Percentiles rank a stretch among this genome's conserved stretches.
Conservation (phyloP, 2,888 invertebrate species). For the Leptinotarsa juncta region DNA sequence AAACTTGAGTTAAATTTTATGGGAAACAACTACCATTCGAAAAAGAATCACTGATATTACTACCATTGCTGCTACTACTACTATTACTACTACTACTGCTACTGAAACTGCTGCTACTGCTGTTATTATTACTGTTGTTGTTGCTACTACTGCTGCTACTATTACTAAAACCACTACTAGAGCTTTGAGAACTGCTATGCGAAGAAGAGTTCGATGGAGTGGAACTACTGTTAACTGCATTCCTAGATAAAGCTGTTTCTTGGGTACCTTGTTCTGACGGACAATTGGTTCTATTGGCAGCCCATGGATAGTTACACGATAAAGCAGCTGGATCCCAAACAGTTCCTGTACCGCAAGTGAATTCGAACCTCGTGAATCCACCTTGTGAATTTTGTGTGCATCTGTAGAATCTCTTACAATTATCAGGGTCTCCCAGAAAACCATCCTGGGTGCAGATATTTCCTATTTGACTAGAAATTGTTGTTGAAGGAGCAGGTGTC, state of each 20-base stretch:
- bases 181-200: conserved; percentile 40
- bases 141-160: conserved; percentile 26
- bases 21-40: conserved; percentile 18
- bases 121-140: conserved; percentile 26
- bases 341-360: conserved; percentile 79
- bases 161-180: conserved; percentile 19
- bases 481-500: conserved; percentile 33
- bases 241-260: conserved; percentile 20
- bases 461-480: conserved; percentile 47
- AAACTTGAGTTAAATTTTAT: conserved; percentile 19
- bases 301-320: conserved; percentile 79
- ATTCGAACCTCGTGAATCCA: conserved; percentile 75
- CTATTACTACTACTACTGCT: conserved; percentile 18
- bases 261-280: conserved; percentile 49
- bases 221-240: conserved; percentile 21
- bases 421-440: conserved; percentile 75
- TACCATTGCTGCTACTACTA: conserved; percentile 6
- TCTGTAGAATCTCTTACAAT: conserved; percentile 82
- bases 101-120: conserved; percentile 8
- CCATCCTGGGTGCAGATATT: conserved; percentile 74
- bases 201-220: conserved; percentile 43
- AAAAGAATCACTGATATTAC: conserved; percentile 29
- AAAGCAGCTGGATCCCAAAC: conserved; percentile 78
- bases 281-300: conserved; percentile 62
- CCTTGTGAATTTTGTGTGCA: conserved; percentile 75